Conservation (phyloP, 2,113 vertebrate genomes). For the Colossoma macropomum region DNA sequence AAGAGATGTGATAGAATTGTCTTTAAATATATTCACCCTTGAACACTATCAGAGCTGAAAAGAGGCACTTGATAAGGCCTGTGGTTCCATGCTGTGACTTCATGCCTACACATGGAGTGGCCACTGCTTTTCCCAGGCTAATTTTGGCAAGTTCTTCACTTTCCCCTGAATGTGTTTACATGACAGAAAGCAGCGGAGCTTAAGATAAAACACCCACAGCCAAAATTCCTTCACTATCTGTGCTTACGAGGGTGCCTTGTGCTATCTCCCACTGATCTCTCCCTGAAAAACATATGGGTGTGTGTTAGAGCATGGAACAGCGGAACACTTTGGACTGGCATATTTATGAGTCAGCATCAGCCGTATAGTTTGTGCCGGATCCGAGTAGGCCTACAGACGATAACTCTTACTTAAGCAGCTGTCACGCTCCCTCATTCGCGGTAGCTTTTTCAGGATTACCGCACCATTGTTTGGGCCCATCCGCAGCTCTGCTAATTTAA, state of each 20-base stretch:
- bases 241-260: conserved; percentile 51
- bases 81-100: conserved; percentile 46
- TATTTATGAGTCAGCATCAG: conserved; percentile 10
- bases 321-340: background rate
- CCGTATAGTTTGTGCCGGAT: conserved; percentile 61
- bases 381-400: conserved; percentile 64
- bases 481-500: conserved; percentile 76
- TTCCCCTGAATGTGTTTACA: conserved; percentile 57
- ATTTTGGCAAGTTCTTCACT: conserved; percentile 73
- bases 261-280: conserved; percentile 52
- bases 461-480: conserved; percentile 70
- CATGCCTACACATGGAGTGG: conserved; percentile 74
- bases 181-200: conserved; percentile 65
- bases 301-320: conserved; percentile 8
- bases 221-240: conserved; percentile 75
- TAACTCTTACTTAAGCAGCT: conserved; percentile 78
- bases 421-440: conserved; percentile 72
- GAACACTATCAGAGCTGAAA: conserved; percentile 64
- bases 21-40: conserved; percentile 58
- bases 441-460: conserved; percentile 76
- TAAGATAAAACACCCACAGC: conserved; percentile 68
- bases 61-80: conserved; percentile 63
- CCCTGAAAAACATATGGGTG: conserved; percentile 1
- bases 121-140: conserved; percentile 64
- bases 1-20: background rate